Percentiles rank a stretch among this genome's conserved stretches.
These are phyloP conservation scores for Scomber colias DNA, from an alignment of 2,113 vertebrate species.

Conservation along the genomic window DNA sequence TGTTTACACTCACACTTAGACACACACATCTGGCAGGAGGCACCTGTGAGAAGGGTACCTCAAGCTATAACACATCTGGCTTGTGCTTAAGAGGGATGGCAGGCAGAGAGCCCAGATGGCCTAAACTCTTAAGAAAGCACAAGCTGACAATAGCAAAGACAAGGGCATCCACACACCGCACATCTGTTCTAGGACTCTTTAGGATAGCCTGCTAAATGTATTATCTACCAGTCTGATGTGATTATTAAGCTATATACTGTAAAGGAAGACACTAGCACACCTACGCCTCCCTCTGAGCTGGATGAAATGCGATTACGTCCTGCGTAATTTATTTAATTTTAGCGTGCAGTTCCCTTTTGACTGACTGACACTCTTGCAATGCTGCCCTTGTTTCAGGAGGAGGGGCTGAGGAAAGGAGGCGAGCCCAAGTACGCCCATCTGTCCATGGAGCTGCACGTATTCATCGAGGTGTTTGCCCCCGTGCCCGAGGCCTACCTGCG, in stretches of 20 bases:
- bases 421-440: slow-evolving; percentile 97
- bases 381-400: slow-evolving; percentile 86
- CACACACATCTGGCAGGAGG: slow-evolving; percentile 22
- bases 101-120: slow-evolving; percentile 57
- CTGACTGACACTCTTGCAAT: background rate
- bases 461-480: slow-evolving; percentile 97
- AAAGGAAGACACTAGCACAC: slow-evolving; percentile 15
- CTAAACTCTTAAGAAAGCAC: slow-evolving; percentile 18
- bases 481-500: slow-evolving; percentile 96
- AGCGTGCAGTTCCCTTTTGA: background rate
- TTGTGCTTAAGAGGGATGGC: slow-evolving; percentile 23
- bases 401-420: slow-evolving; percentile 92
- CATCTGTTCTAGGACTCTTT: slow-evolving; percentile 49
- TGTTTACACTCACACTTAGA: background rate
- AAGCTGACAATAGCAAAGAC: slow-evolving; percentile 38
- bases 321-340: slow-evolving; percentile 33
- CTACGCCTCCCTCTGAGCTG: background rate
- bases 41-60: slow-evolving; percentile 48
- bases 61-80: slow-evolving; percentile 61
- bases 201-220: slow-evolving; percentile 18
- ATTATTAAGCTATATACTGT: slow-evolving; percentile 10
- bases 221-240: slow-evolving; percentile 24
- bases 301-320: background rate
- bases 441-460: slow-evolving; percentile 97
- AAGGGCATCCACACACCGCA: slow-evolving; percentile 24